phyloP scores from a whole-genome alignment of 1,140 invertebrate genomes.

The Drosophila rhopaloa region DNA sequence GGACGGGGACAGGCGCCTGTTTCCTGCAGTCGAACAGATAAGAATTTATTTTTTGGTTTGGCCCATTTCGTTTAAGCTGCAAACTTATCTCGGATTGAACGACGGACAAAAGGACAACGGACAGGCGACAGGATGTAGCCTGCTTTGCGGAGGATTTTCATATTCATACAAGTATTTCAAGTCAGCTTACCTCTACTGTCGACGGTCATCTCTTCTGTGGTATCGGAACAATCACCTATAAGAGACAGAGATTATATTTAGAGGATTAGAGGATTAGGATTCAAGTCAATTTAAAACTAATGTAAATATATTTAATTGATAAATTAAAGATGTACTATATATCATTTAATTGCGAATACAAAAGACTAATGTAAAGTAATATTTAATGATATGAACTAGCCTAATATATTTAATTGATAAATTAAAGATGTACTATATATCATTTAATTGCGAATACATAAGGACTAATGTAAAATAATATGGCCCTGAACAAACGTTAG shows the following conservation, averaged over 20 bases:
- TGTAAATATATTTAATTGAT: no score
- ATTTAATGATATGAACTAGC: no score
- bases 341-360: background rate
- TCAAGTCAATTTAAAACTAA: no score
- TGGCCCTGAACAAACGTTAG: background rate
- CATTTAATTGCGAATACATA: background rate
- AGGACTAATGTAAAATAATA: no score
- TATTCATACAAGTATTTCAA: background rate
- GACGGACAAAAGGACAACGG: slow-evolving; percentile 38
- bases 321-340: no score
- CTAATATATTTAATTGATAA: no score
- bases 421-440: no score
- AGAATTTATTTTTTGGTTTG: slow-evolving; percentile 59
- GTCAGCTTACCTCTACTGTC: slow-evolving; percentile 80
- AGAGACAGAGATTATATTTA: slow-evolving; percentile 12
- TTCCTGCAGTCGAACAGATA: slow-evolving; percentile 57
- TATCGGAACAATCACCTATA: slow-evolving; percentile 84
- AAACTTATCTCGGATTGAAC: slow-evolving; percentile 49
- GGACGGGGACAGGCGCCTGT: slow-evolving; percentile 20
- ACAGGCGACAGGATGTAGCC: slow-evolving; percentile 16
- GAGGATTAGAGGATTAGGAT: no score
- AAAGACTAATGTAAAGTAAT: no score
- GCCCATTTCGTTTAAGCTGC: slow-evolving; percentile 49
- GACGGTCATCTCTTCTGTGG: slow-evolving; percentile 84
- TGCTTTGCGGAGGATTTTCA: background rate